Base-by-base conservation (phyloP, 2,888 invertebrate genomes). In the Morpho helenor region DNA sequence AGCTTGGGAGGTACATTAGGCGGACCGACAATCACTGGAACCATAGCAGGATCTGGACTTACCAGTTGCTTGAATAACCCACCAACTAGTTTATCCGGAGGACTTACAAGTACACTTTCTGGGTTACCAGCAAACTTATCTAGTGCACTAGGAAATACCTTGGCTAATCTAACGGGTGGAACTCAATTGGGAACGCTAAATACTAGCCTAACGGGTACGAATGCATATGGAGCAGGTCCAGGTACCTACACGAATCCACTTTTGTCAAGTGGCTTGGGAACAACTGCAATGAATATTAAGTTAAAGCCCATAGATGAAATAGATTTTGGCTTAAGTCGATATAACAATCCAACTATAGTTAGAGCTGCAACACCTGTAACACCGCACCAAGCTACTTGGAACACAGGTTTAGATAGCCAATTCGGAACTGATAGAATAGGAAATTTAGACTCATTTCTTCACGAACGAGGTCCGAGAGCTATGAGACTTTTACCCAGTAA, bases 291-390 rank as follows among this genome's bases (percentile, higher is more conserved):
- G 91, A 92, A 91, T 66, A 92, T 92, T 70, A 95, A 95, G 81
- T 85, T 94, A 80, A 95, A 95, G 81, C 93, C 94, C 63, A 86
- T 94, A 77, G 95, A 95, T 69, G 95, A 95, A 76, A 93, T 94
- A 63, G 95, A 95, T 70, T 88, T 94, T 64, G 93, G 94, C 64
- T 74, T 93, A 71, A 87, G 91, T 71, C 91, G 93, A 75, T 93
- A 91, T 47, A 82, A 78, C 57, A 79, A 79, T 52, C 68, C 78
- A 54, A 80, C 82, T 62, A 85, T 88, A 59, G 89, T 92, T 68
- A 87, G 93, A 70, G 91, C 87, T 56, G 92, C 92, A 47, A 93
- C 93, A 47, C 93, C 93, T n/a, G 93, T 93, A 63, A 93, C 93
- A 49, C 93, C 93, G 23, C 92, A 93, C 74, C 93, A 92, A 72